A percentile compares a stretch with the other conserved stretches of the same genome.
Evolutionary conservation across 2,113 vertebrate species (phyloP).

Genomic region (Arenaria interpres): DNA sequence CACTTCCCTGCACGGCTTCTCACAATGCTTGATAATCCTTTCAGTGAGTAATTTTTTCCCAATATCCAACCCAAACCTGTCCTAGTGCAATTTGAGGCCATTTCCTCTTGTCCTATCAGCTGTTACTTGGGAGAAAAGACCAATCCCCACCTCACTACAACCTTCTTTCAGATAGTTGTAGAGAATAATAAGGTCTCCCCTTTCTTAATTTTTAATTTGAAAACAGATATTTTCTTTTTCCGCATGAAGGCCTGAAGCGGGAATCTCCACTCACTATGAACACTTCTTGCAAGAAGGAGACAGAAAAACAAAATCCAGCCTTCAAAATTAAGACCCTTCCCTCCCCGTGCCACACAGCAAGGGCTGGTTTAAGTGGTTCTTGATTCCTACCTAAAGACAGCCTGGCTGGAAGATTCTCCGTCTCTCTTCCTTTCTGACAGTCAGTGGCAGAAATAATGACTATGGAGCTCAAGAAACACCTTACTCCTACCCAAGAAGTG

Average conservation of each 20-base stretch:
- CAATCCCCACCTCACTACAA: neutral
- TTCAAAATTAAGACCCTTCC: neutral
- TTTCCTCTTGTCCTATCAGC: neutral
- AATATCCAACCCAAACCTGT: neutral
- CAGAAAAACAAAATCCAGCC: neutral
- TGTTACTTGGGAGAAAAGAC: neutral
- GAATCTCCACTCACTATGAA: neutral
- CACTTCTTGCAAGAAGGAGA: neutral
- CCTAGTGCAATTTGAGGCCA: neutral
- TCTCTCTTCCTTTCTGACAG: neutral
- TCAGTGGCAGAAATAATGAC: neutral
- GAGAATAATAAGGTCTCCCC: neutral
- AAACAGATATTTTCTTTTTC: neutral
- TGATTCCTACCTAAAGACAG: neutral
- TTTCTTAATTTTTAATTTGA: neutral
- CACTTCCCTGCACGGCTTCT: neutral
- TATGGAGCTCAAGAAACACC: neutral
- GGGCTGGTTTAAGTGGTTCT: neutral
- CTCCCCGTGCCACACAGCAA: neutral
- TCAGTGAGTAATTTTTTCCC: neutral
- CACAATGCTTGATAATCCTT: neutral
- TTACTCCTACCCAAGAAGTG: neutral
- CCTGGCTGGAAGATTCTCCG: neutral
- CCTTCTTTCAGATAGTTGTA: neutral
- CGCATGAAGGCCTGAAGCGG: neutral